phyloP scores from a whole-genome alignment of 1,140 invertebrate species.

The Leptonema lineaticorne region DNA sequence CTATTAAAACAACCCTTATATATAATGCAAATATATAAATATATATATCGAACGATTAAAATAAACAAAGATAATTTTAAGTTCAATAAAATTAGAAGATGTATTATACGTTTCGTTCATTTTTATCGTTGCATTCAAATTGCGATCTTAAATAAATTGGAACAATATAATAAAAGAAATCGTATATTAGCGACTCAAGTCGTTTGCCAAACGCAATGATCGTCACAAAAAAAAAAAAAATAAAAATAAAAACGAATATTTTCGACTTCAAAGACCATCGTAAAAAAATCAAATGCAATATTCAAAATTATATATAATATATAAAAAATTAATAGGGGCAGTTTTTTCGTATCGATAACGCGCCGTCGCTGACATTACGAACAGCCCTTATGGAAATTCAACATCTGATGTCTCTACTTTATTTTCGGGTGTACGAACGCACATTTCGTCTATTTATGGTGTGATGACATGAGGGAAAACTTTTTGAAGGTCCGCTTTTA shows the following conservation, averaged over 20 bases:
- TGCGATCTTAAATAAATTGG: too few relatives aligned
- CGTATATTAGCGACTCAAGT: too few relatives aligned
- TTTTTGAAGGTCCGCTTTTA: constrained; percentile 27
- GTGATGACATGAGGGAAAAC: constrained; percentile 34
- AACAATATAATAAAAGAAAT: too few relatives aligned
- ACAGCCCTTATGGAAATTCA: constrained; percentile 38
- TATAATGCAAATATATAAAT: too few relatives aligned
- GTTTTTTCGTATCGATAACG: constrained; percentile 4
- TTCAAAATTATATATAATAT: not conserved
- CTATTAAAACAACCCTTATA: too few relatives aligned
- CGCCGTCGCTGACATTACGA: constrained; percentile 3
- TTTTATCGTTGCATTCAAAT: too few relatives aligned
- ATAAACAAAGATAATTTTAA: too few relatives aligned
- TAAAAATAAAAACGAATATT: not conserved
- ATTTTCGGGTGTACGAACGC: constrained; percentile 22
- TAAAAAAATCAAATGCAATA: not conserved
- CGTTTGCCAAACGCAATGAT: constrained; percentile 5
- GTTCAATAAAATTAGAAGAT: too few relatives aligned
- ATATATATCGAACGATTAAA: too few relatives aligned
- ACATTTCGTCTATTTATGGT: constrained; percentile 28
- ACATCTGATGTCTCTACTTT: constrained; percentile 39
- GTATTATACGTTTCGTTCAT: too few relatives aligned
- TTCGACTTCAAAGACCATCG: not conserved
- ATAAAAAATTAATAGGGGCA: not conserved
- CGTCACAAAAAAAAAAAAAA: not conserved